Evolutionary conservation across 1,140 invertebrate genomes (phyloP), one percentile per base, ranked within the genome.

Genomic region (Drosophila tani): DNA sequence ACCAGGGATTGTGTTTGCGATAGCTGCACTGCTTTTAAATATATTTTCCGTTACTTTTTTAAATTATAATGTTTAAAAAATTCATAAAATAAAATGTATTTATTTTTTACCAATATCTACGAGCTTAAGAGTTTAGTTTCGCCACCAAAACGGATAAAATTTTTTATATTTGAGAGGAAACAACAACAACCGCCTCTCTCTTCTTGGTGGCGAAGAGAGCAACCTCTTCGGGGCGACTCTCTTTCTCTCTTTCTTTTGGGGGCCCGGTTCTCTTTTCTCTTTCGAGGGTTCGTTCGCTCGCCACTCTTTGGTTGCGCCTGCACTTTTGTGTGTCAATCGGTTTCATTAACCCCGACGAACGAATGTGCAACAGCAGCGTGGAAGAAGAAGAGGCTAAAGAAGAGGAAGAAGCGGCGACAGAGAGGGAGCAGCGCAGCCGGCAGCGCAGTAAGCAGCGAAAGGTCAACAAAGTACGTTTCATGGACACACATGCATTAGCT

Each of bases 281-380:
- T 56, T 40, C 19, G 38, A n/a, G 53, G 53, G 53, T 56, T 56
- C 35, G 53, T 38, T 15, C 7, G 51, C 51, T 17, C 14, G 3
- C 32, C 21, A 62, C 27, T 69, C 57, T 45, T 45, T 41, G 50
- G 49, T 82, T 80, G 60, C 32, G 49, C 32, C 40, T 79, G 81
- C 79, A 77, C 73, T 92, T 56, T 91, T 92, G 81, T 92, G 91
- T 92, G 91, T 90, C 91, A 92, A 92, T 91, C 88, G 81, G 91
- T 91, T 92, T 87, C 91, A 92, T 92, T 92, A 92, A 92, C 91
- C 91, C 91, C 91, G 71, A 76, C 65, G 75, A 40, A 53, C 29
- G 46, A 82, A 68, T 58, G 64, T 65, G 69, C 81, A 63, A 24
- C 63, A 60, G 65, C 73, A 71, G 45, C 45, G 40, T 47, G 41